A percentile compares a stretch with the other conserved stretches of the same genome.
Evolutionary conservation across 2,797 vertebrate species (phyloP).

Genomic region (Erithacus rubecula): DNA sequence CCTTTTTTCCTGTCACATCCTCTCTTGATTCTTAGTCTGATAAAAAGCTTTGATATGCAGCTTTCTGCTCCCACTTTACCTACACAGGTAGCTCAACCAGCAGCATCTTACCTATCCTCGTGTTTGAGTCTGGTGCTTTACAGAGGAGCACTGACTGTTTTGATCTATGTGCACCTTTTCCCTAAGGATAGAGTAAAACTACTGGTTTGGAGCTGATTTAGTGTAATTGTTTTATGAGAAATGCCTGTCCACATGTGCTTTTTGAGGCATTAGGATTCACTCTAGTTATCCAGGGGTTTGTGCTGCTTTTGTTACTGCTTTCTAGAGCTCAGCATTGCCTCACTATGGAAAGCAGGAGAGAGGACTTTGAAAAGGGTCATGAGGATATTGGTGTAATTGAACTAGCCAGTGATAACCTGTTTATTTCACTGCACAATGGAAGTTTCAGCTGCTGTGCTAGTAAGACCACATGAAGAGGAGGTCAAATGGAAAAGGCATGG

Average conservation of each 20-base stretch:
- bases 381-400: background rate
- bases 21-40: background rate
- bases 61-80: background rate
- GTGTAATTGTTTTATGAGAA: background rate
- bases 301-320: background rate
- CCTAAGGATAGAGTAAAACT: background rate
- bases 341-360: background rate
- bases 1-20: background rate
- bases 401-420: background rate
- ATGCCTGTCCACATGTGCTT: background rate
- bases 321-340: background rate
- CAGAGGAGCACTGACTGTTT: background rate
- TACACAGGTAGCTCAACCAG: background rate
- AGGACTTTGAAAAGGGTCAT: background rate
- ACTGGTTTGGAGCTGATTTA: background rate
- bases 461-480: background rate
- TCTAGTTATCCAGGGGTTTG: background rate
- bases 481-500: background rate
- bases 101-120: background rate
- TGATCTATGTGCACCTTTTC: background rate
- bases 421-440: background rate
- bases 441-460: background rate
- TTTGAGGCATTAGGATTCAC: background rate
- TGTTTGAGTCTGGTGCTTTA: background rate
- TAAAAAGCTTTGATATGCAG: background rate